Evolutionary conservation across 2,888 invertebrate species (phyloP).

Genomic region (Diarsia rubi): DNA sequence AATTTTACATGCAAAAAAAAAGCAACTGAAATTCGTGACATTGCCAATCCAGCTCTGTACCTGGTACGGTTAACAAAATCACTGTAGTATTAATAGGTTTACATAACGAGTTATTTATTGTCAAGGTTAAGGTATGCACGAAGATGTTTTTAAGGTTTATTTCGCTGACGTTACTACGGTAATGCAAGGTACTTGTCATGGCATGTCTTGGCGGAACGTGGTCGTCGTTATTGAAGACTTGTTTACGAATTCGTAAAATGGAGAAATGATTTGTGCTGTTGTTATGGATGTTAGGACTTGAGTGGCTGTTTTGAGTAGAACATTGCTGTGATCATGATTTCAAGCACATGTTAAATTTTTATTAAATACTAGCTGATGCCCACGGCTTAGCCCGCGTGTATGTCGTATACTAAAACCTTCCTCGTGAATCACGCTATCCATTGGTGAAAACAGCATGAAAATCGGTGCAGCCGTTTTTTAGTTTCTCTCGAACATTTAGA

Average conservation of each 20-base stretch:
- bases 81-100: conserved; percentile 59
- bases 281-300: not conserved
- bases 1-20: conserved; percentile 57
- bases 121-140: conserved; percentile 65
- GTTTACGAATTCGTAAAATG: conserved; percentile 26
- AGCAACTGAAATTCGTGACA: conserved; percentile 52
- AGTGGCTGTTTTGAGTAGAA: not conserved
- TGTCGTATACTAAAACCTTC: too few species aligned
- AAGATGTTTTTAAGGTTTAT: conserved; percentile 51
- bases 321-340: not conserved
- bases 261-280: conserved; percentile 15
- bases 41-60: conserved; percentile 54
- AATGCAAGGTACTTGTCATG: conserved; percentile 31
- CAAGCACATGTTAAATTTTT: not conserved
- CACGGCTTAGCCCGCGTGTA: too few species aligned
- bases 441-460: too few species aligned
- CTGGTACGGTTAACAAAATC: conserved; percentile 58
- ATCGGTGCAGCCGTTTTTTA: too few species aligned
- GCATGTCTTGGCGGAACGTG: conserved; percentile 18
- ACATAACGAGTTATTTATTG: conserved; percentile 59
- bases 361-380: too few species aligned
- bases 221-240: conserved; percentile 22
- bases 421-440: too few species aligned
- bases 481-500: too few species aligned
- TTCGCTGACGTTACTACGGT: conserved; percentile 48